Evolutionary conservation across 64 coral and sea anemone genomes (phyloP), one percentile per base, ranked within the genome.

Genomic region (Astreopora myriophthalma): DNA sequence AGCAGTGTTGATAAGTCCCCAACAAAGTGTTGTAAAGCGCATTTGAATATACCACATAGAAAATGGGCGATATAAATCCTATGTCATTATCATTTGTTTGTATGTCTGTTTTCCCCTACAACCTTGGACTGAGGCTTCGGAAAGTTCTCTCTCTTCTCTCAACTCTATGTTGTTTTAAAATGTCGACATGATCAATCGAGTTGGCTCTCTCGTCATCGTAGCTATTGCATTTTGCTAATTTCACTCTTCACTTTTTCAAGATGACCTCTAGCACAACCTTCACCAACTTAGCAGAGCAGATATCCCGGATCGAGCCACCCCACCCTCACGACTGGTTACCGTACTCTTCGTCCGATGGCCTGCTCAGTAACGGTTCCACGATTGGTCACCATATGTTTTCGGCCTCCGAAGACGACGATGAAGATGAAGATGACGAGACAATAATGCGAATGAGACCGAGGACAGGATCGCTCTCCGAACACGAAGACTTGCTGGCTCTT

Each of bases 251-350:
- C 2, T 80, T 8, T 20, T 80, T 34, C 28, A 3, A 82, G 79
- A 9, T 62, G 52, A 24, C 79, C 9, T 36, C 6, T 6, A 88
- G 87, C 3, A 87, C 75, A 0, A 90, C 95, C 17, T 96, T 96
- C 68, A 93, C 91, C n/a, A 92, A 96, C 42, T 83, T 96, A 11
- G 95, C 95, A 0, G 95, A 96, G 49, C 89, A 90, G 28, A 96
- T 96, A 27, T 94, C 95, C 84, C 95, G 95, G 14, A 96, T 96
- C 78, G 95, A 96, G 5, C 95, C 95, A 26, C 95, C 95, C 31
- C 52, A 94, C 29, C 51, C 48, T 20, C 79, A 92, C 20, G 90
- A 92, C 68, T 92, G 90, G 90, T 31, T 84, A 63, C 80, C 90
- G 44, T 84, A 93, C 52, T 70, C 80, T 27, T 39, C 68, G 25